phyloP scores from a whole-genome alignment of 1,140 invertebrate species.

The Steinernema khuongi region DNA sequence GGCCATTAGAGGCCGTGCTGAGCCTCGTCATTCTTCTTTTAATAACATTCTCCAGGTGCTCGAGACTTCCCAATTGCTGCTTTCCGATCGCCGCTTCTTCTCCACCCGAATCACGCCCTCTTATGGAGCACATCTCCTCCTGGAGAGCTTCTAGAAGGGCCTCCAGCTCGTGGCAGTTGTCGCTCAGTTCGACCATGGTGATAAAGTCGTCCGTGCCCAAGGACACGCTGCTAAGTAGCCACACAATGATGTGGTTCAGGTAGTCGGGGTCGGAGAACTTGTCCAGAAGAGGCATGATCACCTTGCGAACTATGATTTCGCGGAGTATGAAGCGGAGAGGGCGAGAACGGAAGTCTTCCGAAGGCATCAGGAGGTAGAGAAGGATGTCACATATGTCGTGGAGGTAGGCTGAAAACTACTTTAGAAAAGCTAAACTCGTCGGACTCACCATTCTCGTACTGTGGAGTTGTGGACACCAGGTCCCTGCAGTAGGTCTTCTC shows the following conservation, averaged over 20 bases:
- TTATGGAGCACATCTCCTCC: conserved; percentile 50
- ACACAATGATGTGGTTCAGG: conserved; percentile 82
- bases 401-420: conserved; percentile 70
- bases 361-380: conserved; percentile 75
- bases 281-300: conserved; percentile 74
- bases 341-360: conserved; percentile 77
- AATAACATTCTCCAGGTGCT: conserved; percentile 73
- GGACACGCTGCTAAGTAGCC: conserved; percentile 68
- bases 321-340: conserved; percentile 65
- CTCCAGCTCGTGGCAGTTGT: conserved; percentile 54
- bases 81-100: conserved; percentile 69
- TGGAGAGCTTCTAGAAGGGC: conserved; percentile 48
- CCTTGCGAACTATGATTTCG: conserved; percentile 74
- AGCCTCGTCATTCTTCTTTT: conserved; percentile 67
- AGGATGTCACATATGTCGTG: conserved; percentile 77
- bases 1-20: conserved; percentile 27
- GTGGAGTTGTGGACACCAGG: conserved; percentile 61
- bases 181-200: conserved; percentile 42
- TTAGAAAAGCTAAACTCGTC: not conserved
- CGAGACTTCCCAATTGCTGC: conserved; percentile 79
- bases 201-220: conserved; percentile 56
- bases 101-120: conserved; percentile 48
- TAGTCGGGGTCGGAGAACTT: conserved; percentile 85
- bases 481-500: conserved; percentile 69
- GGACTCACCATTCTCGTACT: conserved; percentile 62